A percentile compares a stretch with the other conserved stretches of the same genome.
phyloP scores from a whole-genome alignment of 1,140 invertebrate genomes.

The Conopomorpha cramerella region DNA sequence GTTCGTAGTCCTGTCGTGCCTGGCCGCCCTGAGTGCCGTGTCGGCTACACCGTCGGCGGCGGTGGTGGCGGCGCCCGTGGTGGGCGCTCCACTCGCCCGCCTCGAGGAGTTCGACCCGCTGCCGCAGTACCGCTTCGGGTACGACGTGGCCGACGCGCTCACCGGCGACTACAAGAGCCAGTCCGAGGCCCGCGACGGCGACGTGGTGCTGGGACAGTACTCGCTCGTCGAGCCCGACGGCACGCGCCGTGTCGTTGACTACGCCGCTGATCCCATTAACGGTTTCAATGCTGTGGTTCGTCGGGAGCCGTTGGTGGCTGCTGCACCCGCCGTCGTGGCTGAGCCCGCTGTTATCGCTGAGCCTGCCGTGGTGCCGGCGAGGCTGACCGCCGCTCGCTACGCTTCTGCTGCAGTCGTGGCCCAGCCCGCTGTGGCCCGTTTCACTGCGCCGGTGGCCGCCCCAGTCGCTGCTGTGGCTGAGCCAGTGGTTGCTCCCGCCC shows the following conservation, averaged over 20 bases:
- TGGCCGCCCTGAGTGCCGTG: slow-evolving; percentile 29
- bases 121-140: slow-evolving; percentile 66
- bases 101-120: slow-evolving; percentile 63
- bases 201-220: slow-evolving; percentile 64
- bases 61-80: slow-evolving; percentile 30
- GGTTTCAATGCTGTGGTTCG: slow-evolving; percentile 66
- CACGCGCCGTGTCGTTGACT: slow-evolving; percentile 60
- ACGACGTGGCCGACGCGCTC: slow-evolving; percentile 64
- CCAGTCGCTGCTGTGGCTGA: slow-evolving; percentile 14
- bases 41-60: slow-evolving; percentile 33
- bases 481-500: slow-evolving; percentile 1
- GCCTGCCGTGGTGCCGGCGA: slow-evolving; percentile 21
- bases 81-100: slow-evolving; percentile 25
- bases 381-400: slow-evolving; percentile 6
- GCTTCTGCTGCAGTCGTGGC: slow-evolving; percentile 4
- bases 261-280: slow-evolving; percentile 63
- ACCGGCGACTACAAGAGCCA: slow-evolving; percentile 68
- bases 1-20: slow-evolving; percentile 40
- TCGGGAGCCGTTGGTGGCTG: slow-evolving; percentile 37
- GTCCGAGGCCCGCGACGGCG: slow-evolving; percentile 64
- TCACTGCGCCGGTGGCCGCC: slow-evolving; percentile 5
- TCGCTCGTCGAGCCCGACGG: slow-evolving; percentile 64
- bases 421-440: background rate
- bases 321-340: slow-evolving; percentile 25
- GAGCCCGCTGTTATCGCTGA: slow-evolving; percentile 24